These are phyloP conservation scores for Tenthredo mesomela DNA, from an alignment of 2,888 invertebrate genomes.

Conservation along the genomic window DNA sequence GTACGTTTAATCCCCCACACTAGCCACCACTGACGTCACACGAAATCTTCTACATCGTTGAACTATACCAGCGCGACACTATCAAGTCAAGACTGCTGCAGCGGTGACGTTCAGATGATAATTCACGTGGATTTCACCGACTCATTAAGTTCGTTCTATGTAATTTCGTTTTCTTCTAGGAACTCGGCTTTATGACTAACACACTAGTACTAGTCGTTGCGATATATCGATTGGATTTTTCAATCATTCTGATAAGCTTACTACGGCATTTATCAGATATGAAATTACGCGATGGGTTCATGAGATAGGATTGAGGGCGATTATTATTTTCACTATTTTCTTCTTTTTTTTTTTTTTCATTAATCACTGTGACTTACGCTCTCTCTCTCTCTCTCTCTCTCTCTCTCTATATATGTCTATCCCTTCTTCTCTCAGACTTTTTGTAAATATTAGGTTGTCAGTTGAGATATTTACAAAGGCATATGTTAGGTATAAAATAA, in stretches of 20 bases:
- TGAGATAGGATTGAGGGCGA: background rate
- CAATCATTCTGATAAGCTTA: constrained; percentile 19
- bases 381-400: no score
- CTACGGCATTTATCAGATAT: constrained; percentile 6
- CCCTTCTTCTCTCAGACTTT: background rate
- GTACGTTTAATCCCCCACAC: constrained; percentile 44
- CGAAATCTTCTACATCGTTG: constrained; percentile 37
- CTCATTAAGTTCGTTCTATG: background rate
- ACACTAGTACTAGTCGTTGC: background rate
- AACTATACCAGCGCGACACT: background rate
- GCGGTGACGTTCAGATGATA: background rate
- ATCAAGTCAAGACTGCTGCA: background rate
- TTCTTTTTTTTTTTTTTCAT: background rate
- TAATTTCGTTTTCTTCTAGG: background rate
- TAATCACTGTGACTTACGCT: background rate
- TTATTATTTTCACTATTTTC: background rate
- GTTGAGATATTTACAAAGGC: constrained; percentile 22
- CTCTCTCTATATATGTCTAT: background rate
- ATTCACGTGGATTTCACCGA: background rate
- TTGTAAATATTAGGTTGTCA: background rate
- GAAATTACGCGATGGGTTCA: constrained; percentile 1
- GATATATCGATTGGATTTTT: constrained; percentile 42
- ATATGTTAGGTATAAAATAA: background rate
- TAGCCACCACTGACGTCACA: constrained; percentile 31
- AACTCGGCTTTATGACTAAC: background rate